Percentiles rank a stretch among this genome's conserved stretches.
phyloP scores from a whole-genome alignment of 1,140 invertebrate species.

The Bombus superbus region DNA sequence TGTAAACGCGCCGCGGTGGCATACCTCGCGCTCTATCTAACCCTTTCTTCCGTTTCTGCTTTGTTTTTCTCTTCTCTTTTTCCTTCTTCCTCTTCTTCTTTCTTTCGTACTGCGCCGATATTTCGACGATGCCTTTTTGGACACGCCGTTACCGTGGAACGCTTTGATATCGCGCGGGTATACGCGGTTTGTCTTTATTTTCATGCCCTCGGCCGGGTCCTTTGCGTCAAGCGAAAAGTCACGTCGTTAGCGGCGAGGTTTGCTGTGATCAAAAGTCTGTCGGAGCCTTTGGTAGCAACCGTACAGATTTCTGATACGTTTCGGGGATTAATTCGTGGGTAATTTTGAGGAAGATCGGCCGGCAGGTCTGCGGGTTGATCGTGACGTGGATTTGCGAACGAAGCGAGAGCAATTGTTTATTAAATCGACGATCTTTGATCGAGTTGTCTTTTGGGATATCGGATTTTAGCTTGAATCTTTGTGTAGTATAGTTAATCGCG shows the following conservation, averaged over 20 bases:
- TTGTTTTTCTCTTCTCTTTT: neutral
- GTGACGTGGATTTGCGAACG: no score
- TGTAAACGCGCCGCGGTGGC: neutral
- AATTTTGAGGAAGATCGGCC: neutral
- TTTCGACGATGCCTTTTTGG: conserved; percentile 31
- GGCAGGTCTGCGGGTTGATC: no score
- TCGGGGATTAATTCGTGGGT: neutral
- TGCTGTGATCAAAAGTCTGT: neutral
- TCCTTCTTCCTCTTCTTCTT: neutral
- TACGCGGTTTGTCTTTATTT: conserved; percentile 5
- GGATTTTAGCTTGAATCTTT: no score
- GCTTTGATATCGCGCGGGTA: conserved; percentile 31
- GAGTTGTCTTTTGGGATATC: no score
- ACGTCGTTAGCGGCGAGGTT: no score
- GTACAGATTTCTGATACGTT: neutral
- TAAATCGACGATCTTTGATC: no score
- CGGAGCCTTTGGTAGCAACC: neutral
- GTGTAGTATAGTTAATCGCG: no score
- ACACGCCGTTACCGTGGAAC: neutral
- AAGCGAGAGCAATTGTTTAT: no score
- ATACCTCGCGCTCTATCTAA: conserved; percentile 27
- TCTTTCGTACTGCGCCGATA: conserved; percentile 23
- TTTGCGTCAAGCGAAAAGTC: neutral
- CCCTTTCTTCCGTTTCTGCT: conserved; percentile 2
- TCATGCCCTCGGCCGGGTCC: neutral